phyloP scores from a whole-genome alignment of 2,888 invertebrate genomes.

The Drosophila percnosoma region DNA sequence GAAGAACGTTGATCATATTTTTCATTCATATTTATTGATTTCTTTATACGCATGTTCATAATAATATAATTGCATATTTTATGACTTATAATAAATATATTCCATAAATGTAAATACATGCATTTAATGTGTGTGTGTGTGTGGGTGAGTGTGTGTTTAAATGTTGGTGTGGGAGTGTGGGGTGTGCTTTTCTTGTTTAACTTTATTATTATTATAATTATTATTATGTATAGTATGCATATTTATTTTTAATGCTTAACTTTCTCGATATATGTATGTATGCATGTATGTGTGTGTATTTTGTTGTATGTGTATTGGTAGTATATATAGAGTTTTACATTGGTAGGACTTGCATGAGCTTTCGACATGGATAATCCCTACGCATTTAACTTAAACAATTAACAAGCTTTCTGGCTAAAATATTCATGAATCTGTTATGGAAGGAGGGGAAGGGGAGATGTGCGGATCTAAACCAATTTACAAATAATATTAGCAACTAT shows the following conservation, averaged over 20 bases:
- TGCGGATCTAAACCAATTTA: slow-evolving; percentile 59
- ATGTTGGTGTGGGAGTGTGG: slow-evolving; percentile 15
- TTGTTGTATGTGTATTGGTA: slow-evolving; percentile 23
- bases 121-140: slow-evolving; percentile 56
- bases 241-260: slow-evolving; percentile 43
- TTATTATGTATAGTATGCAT: slow-evolving; percentile 43
- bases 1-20: slow-evolving; percentile 6
- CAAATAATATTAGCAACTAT: slow-evolving; percentile 74
- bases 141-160: slow-evolving; percentile 28
- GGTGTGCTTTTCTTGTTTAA: slow-evolving; percentile 68
- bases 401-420: slow-evolving; percentile 60
- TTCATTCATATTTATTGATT: slow-evolving; percentile 79
- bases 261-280: slow-evolving; percentile 34
- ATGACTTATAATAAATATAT: slow-evolving; percentile 74
- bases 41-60: slow-evolving; percentile 78
- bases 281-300: slow-evolving; percentile 28
- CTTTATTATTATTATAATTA: slow-evolving; percentile 36
- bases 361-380: slow-evolving; percentile 35
- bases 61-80: slow-evolving; percentile 78
- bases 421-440: slow-evolving; percentile 10
- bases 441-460: neutral
- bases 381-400: slow-evolving; percentile 49
- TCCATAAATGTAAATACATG: slow-evolving; percentile 70
- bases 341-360: slow-evolving; percentile 63
- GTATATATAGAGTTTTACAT: slow-evolving; percentile 44